Evolutionary conservation across 1,140 invertebrate species (phyloP), one percentile per base, ranked within the genome.

Genomic region (Drosophila miranda): DNA sequence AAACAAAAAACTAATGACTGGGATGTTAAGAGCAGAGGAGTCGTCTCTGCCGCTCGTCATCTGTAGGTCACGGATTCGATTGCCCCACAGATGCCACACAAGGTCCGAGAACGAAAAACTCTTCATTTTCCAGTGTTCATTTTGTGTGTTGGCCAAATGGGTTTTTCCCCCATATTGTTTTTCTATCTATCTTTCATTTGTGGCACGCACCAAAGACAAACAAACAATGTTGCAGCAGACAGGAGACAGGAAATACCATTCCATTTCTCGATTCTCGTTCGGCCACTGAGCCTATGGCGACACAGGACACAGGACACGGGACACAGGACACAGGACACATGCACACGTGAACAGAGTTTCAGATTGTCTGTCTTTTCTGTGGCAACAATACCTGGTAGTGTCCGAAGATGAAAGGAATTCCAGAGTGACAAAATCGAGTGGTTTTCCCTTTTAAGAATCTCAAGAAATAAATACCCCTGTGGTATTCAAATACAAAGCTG

Each of bases 101-200:
- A 34, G 30, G 9, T 34, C 30, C 30, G 9, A 13, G 3, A 30
- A 38, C 13, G 34, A 13, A 38, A 38, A 38, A 13, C 34, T 38
- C 34, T 38, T 4, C 34, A 38, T 38, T 13, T 38, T 38, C 11
- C 34, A 2, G 34, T 38, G 44, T 77, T 66, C 74, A 80, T 71
- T 80, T 66, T 49, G 23, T 23, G 19, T 45, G 11, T 42, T 60
- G 48, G 46, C 60, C 53, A 77, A 81, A 81, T 73, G 73, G 73
- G 78, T 63, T 80, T 81, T 77, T 74, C 72, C 16, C 16, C 19
- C 19, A 80, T 81, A 60, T 44, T 52, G 66, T 76, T 54, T 38
- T 13, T 73, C 44, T 5, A 13, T 38, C 45, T 23, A 43, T 34
- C 30, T 57, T 21, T 54, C 14, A 51, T 14, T 16, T 21, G 8